Evolutionary conservation across 2,113 vertebrate species (phyloP).

Genomic region (Bos taurus): DNA sequence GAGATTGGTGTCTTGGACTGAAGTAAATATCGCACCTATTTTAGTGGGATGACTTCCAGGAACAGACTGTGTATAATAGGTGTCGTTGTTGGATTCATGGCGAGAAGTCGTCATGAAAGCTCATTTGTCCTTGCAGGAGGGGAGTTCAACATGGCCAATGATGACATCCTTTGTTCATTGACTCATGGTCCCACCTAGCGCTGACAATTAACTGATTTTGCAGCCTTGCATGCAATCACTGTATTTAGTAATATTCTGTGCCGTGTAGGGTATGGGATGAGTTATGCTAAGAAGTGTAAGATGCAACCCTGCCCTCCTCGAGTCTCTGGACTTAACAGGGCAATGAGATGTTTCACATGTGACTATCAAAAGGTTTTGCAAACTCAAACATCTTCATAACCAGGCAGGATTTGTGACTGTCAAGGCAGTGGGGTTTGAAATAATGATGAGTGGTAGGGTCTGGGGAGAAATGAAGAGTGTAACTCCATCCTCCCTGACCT

Average conservation of each 20-base stretch:
- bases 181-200: neutral
- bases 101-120: neutral
- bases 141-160: neutral
- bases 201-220: neutral
- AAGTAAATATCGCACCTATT: slow-evolving; percentile 44
- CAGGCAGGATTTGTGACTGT: neutral
- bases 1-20: neutral
- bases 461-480: neutral
- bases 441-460: neutral
- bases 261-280: neutral
- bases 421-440: neutral
- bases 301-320: neutral
- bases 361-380: neutral
- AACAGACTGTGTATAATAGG: neutral
- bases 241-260: neutral
- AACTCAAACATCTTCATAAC: neutral
- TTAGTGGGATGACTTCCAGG: slow-evolving; percentile 46
- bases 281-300: neutral
- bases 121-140: neutral
- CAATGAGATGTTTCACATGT: neutral
- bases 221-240: neutral
- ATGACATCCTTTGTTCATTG: neutral
- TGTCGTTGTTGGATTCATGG: neutral
- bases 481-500: neutral
- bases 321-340: neutral